phyloP scores from a whole-genome alignment of 2,888 invertebrate species.

The Helicoverpa assulta region DNA sequence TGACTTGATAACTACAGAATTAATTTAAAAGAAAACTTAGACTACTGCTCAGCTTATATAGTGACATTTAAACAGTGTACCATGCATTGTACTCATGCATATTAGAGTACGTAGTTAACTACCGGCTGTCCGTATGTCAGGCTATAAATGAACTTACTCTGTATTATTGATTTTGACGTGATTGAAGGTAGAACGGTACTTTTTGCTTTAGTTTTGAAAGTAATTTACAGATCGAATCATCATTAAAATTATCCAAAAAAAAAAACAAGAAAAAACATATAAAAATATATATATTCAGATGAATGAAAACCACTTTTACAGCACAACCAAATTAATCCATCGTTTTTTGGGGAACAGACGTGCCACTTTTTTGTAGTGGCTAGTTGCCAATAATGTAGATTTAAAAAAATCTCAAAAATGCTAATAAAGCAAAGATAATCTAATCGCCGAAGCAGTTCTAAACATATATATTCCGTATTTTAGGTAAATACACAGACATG shows the following conservation, averaged over 20 bases:
- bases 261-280: too few relatives aligned
- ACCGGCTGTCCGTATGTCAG: not conserved
- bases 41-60: slow-evolving; percentile 9
- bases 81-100: slow-evolving; percentile 23
- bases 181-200: not conserved
- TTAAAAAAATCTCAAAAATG: not conserved
- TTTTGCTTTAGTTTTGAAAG: not conserved
- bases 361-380: not conserved
- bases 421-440: too few relatives aligned
- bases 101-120: slow-evolving; percentile 5
- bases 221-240: too few relatives aligned
- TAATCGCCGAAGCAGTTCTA: too few relatives aligned
- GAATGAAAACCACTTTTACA: too few relatives aligned
- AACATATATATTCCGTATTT: too few relatives aligned
- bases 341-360: not conserved
- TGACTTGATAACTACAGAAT: too few relatives aligned
- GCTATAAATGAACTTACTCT: not conserved
- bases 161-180: slow-evolving; percentile 10
- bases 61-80: slow-evolving; percentile 7
- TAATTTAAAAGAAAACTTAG: not conserved
- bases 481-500: too few relatives aligned
- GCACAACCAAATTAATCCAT: too few relatives aligned
- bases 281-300: too few relatives aligned
- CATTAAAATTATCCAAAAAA: too few relatives aligned
- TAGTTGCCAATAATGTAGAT: not conserved